Percentiles rank a stretch among this genome's conserved stretches.
Evolutionary conservation across 2,113 vertebrate species (phyloP).

Genomic region (Mugil cephalus): DNA sequence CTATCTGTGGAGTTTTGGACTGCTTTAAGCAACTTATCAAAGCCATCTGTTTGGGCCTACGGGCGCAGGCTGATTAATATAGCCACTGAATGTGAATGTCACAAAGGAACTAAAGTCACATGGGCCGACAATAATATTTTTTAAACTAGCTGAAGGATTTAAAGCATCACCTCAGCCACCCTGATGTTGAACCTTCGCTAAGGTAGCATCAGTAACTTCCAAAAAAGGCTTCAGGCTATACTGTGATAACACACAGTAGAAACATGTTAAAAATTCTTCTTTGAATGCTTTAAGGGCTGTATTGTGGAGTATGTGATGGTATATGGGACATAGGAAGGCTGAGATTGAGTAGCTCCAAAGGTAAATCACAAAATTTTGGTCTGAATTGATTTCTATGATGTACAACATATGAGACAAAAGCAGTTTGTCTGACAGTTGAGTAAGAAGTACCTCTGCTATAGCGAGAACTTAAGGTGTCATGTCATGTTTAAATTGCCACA

Average conservation of each 20-base stretch:
- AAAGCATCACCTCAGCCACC: constrained; percentile 19
- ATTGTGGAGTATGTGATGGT: constrained; percentile 11
- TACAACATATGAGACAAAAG: not conserved
- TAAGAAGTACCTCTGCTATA: constrained; percentile 4
- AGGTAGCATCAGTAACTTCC: constrained; percentile 21
- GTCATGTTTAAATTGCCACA: constrained; percentile 54
- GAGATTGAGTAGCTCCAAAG: constrained; percentile 8
- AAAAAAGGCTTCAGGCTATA: constrained; percentile 17
- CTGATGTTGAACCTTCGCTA: constrained; percentile 12
- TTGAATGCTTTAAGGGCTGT: not conserved
- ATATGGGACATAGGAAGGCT: constrained; percentile 3
- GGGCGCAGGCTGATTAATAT: constrained; percentile 86
- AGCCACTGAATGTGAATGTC: constrained; percentile 81
- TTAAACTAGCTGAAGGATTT: constrained; percentile 66
- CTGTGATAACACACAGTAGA: constrained; percentile 31
- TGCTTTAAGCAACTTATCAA: constrained; percentile 79
- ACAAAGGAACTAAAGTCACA: constrained; percentile 77
- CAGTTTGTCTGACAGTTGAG: not conserved
- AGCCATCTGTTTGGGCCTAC: constrained; percentile 82
- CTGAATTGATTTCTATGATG: not conserved
- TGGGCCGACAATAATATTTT: constrained; percentile 81
- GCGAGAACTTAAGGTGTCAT: constrained; percentile 34
- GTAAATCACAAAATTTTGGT: constrained; percentile 18
- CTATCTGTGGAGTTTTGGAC: constrained; percentile 77
- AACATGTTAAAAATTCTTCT: constrained; percentile 12